These are phyloP conservation scores for Drosophila cardini DNA, from an alignment of 1,140 invertebrate genomes.

Conservation along the genomic window DNA sequence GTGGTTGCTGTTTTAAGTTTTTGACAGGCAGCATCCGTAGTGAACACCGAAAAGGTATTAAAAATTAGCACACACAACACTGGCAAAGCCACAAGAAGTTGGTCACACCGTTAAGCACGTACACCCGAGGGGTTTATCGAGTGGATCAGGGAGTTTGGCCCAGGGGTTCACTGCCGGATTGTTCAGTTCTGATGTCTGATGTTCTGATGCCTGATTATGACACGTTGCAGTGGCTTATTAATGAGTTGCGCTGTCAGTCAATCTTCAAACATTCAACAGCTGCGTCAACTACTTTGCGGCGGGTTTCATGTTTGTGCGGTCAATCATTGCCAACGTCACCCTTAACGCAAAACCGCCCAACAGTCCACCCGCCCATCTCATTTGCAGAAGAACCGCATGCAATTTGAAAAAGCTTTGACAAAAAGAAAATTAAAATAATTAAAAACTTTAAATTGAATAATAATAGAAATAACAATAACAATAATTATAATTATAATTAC, in stretches of 20 bases:
- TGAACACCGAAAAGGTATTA: conserved; percentile 59
- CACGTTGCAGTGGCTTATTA: conserved; percentile 63
- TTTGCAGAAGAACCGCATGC: too few relatives aligned
- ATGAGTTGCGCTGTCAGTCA: conserved; percentile 60
- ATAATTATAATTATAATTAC: too few relatives aligned
- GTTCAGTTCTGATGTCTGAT: conserved; percentile 33
- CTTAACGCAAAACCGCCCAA: too few relatives aligned
- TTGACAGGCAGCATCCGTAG: conserved; percentile 25
- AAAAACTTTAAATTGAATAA: too few relatives aligned
- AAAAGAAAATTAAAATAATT: too few relatives aligned
- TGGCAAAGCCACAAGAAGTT: conserved; percentile 44
- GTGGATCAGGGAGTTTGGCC: neutral
- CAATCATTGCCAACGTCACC: neutral
- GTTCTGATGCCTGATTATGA: conserved; percentile 51
- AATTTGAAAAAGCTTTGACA: too few relatives aligned
- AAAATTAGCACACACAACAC: conserved; percentile 55
- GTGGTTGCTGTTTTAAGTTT: conserved; percentile 12
- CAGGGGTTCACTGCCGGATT: neutral
- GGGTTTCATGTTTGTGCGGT: conserved; percentile 17
- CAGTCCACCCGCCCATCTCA: too few relatives aligned
- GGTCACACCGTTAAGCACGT: conserved; percentile 26
- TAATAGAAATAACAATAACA: too few relatives aligned
- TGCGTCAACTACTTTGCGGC: conserved; percentile 15
- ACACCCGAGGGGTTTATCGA: neutral
- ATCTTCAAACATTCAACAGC: conserved; percentile 14